Evolutionary conservation across 1,140 invertebrate genomes (phyloP).

Genomic region (Nixonia krombeini): DNA sequence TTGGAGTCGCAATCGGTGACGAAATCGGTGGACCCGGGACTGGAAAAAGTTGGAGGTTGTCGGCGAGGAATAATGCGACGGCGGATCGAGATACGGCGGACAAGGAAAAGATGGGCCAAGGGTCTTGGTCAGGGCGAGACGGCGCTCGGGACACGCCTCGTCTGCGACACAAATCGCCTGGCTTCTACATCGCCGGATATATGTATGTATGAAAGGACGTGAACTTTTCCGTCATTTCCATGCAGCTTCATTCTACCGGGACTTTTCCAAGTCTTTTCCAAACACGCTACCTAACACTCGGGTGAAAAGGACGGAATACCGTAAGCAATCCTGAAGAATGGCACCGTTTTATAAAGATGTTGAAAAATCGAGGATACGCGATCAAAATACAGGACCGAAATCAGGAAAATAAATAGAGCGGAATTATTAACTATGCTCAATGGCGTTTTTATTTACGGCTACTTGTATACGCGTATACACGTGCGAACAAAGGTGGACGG

Average conservation of each 20-base stretch:
- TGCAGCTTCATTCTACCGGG: background rate
- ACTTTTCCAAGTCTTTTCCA: background rate
- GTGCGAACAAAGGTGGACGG: background rate
- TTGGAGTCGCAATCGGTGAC: too few relatives aligned
- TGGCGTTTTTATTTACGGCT: too few relatives aligned
- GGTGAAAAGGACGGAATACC: background rate
- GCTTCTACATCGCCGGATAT: too few relatives aligned
- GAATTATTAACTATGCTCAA: too few relatives aligned
- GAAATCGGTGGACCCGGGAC: too few relatives aligned
- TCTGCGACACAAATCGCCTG: conserved; percentile 6
- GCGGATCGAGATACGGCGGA: background rate
- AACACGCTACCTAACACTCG: background rate
- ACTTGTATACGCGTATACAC: too few relatives aligned
- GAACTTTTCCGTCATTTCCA: background rate
- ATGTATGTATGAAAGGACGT: too few relatives aligned
- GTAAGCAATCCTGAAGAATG: too few relatives aligned
- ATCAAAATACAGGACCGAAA: too few relatives aligned
- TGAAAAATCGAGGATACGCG: background rate
- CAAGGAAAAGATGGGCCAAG: conserved; percentile 15
- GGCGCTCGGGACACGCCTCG: conserved; percentile 9
- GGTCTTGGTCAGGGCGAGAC: conserved; percentile 14
- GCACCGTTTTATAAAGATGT: background rate
- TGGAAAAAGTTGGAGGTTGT: too few relatives aligned
- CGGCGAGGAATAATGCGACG: background rate
- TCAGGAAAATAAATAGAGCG: too few relatives aligned